phyloP scores from a whole-genome alignment of 2,888 invertebrate genomes.

The Cyrtodaria siliqua region DNA sequence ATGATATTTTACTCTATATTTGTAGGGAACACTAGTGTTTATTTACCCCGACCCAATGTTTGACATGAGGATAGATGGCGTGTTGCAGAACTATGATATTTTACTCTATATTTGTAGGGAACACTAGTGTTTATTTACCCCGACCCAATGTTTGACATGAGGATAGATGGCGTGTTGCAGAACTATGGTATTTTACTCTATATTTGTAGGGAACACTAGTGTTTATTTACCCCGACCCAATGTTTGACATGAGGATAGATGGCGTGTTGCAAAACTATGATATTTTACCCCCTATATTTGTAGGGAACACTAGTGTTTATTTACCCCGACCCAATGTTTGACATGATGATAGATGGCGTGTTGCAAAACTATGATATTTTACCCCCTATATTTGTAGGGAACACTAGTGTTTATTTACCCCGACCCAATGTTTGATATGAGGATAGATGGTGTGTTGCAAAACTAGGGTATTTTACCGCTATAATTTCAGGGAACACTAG shows the following conservation, averaged over 20 bases:
- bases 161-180: constrained; percentile 57
- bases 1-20: no score
- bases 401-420: no score
- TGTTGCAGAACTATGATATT: constrained; percentile 89
- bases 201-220: constrained; percentile 94
- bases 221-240: constrained; percentile 91
- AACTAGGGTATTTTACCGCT: no score
- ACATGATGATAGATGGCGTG: constrained; percentile 55
- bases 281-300: constrained; percentile 94
- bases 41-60: constrained; percentile 90
- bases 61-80: constrained; percentile 62
- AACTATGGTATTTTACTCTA: constrained; percentile 92
- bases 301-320: constrained; percentile 93
- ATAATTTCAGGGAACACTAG: constrained; percentile 94
- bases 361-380: constrained; percentile 90
- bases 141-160: constrained; percentile 88
- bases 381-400: no score
- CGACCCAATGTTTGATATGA: no score
- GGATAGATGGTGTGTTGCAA: no score
- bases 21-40: constrained; percentile 91
- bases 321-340: constrained; percentile 90
- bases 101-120: constrained; percentile 94
- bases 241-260: constrained; percentile 83
- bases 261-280: no score
- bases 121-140: constrained; percentile 93